A percentile compares a stretch with the other conserved stretches of the same genome.
Conservation (phyloP, 2,888 invertebrate species). For the Lamellibrachia satsuma region DNA sequence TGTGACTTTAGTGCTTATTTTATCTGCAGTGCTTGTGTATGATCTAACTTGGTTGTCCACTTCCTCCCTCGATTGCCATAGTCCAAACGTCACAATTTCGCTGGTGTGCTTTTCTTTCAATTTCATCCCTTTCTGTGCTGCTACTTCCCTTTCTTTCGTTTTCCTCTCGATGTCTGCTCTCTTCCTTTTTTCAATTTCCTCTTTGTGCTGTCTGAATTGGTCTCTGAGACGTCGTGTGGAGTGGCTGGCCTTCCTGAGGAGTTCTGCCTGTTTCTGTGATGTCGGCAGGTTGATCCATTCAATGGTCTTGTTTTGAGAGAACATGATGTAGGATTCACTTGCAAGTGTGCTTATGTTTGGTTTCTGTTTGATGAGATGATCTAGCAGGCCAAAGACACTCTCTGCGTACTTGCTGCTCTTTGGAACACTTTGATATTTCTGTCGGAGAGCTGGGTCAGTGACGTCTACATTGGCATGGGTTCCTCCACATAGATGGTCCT, state of each 20-base stretch:
- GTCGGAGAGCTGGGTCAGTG: background rate
- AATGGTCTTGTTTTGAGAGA: slow-evolving; percentile 22
- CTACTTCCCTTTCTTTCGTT: background rate
- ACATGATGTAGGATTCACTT: slow-evolving; percentile 28
- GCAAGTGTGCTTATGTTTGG: slow-evolving; percentile 28
- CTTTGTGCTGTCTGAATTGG: background rate
- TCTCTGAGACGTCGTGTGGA: background rate
- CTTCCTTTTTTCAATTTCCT: slow-evolving; percentile 21
- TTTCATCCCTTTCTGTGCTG: background rate
- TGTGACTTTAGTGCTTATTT: slow-evolving; percentile 19
- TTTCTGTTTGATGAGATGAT: slow-evolving; percentile 21
- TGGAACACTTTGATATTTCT: slow-evolving; percentile 17
- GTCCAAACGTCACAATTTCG: background rate
- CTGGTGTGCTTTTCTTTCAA: background rate
- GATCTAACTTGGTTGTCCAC: background rate
- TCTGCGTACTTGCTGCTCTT: slow-evolving; percentile 28
- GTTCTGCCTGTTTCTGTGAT: background rate
- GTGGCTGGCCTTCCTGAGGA: slow-evolving; percentile 1
- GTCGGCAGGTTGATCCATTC: slow-evolving; percentile 24
- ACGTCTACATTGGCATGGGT: background rate
- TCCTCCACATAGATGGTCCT: slow-evolving; percentile 26
- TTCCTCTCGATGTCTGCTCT: background rate
- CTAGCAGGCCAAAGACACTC: slow-evolving; percentile 27
- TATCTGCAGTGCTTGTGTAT: background rate
- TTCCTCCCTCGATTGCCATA: slow-evolving; percentile 20